A percentile compares a stretch with the other conserved stretches of the same genome.
Conservation (phyloP, 92 coral and sea anemone genomes). For the Isaurus tuberculatus region DNA sequence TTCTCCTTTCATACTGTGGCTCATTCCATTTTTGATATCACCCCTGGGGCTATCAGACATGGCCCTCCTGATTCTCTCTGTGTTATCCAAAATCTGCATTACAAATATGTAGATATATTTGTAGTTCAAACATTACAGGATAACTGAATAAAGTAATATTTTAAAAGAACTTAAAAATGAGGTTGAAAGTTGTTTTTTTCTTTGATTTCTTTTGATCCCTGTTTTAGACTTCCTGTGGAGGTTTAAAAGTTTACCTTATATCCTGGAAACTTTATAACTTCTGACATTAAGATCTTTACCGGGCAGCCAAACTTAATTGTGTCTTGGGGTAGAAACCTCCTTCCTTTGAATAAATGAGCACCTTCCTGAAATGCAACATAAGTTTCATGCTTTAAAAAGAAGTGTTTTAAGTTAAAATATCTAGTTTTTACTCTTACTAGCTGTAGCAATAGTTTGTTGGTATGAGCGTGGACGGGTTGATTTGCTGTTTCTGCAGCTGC, state of each 20-base stretch:
- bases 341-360: constrained; percentile 60
- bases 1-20: constrained; percentile 62
- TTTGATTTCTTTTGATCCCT: constrained; percentile 4
- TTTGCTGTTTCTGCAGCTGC: too few relatives aligned
- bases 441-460: too few relatives aligned
- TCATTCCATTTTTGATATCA: constrained; percentile 39
- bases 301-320: constrained; percentile 67
- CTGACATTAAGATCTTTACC: constrained; percentile 52
- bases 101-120: background rate
- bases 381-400: background rate
- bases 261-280: constrained; percentile 53
- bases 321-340: constrained; percentile 62
- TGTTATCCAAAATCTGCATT: constrained; percentile 57
- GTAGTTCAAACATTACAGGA: constrained; percentile 1
- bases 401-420: too few relatives aligned
- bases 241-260: constrained; percentile 44
- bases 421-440: too few relatives aligned
- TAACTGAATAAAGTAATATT: background rate
- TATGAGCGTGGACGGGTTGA: too few relatives aligned
- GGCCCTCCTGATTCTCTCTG: constrained; percentile 56
- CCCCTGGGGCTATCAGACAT: constrained; percentile 61
- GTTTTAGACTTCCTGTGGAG: constrained; percentile 7
- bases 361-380: constrained; percentile 38
- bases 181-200: background rate
- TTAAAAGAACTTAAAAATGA: background rate